Evolutionary conservation across 2,113 vertebrate species (phyloP), one percentile per base, ranked within the genome.

Genomic region (Dipodomys spectabilis): DNA sequence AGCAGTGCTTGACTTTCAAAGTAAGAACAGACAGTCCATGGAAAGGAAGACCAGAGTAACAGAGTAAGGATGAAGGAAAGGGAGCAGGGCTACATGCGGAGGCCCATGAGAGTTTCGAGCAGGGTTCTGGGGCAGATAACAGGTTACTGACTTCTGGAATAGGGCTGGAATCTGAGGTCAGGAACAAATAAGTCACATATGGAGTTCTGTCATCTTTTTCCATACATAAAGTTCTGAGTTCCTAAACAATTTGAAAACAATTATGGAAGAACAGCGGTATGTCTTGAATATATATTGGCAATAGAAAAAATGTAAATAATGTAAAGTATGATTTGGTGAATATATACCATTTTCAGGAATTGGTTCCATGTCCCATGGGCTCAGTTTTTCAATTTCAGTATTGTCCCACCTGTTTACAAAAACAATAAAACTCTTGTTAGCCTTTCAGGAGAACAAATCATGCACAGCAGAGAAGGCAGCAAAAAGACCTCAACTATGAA

Each of bases 341-440:
- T 13, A 97, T 95, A 22, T 99, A 99, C 99, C 99, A 96, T 99
- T 98, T 82, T 99, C 99, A 96, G 99, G 98, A 98, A 99, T 99
- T 86, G 99, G 98, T 71, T 99, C 99, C 98, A 99, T 98, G 95
- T 99, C 99, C 99, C 99, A 99, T 0, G 99, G 99, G 96, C 99
- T 99, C 82, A 99, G 98, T 92, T 99, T 99, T 97, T 99, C 99
- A 11, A 95, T 98, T 97, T 99, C 99, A 25, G 99, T 99, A 9
- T 99, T 99, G 97, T 99, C 99, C 99, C 99, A 99, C 73, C 99
- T 99, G 97, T 96, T 87, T 94, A 86, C 89, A 22, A 95, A 88
- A 88, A 12, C 20, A 44, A 68, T 7, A 64, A 57, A 93, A 77
- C 53, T 80, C 7, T n/a, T 57, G 44, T 85, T 77, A 94, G 32